Evolutionary conservation across 1,140 invertebrate genomes (phyloP).

Genomic region (Lordiphosa stackelbergi): DNA sequence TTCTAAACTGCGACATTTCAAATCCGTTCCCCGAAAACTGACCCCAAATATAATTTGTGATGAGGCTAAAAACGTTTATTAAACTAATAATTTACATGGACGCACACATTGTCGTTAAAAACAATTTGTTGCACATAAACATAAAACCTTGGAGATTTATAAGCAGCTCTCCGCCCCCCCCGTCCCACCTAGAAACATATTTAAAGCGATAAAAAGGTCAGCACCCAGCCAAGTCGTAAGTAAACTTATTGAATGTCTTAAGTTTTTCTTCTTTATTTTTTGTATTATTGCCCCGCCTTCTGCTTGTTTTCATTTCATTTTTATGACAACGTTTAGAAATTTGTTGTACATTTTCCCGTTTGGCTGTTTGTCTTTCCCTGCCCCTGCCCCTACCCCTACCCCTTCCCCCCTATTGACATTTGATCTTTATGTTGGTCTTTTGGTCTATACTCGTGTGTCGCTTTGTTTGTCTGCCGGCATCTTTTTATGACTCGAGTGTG

Average conservation of each 20-base stretch:
- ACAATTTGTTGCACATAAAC: constrained; percentile 57
- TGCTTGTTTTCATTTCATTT: constrained; percentile 74
- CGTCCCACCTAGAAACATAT: constrained; percentile 54
- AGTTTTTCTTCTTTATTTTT: constrained; percentile 40
- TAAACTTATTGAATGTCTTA: constrained; percentile 74
- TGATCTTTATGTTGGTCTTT: constrained; percentile 66
- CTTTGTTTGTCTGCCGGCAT: constrained; percentile 73
- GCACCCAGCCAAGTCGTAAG: constrained; percentile 26
- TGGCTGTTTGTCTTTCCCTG: constrained; percentile 55
- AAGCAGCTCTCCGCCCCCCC: constrained; percentile 11
- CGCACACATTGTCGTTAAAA: constrained; percentile 61
- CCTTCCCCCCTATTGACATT: constrained; percentile 57
- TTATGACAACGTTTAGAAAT: constrained; percentile 76
- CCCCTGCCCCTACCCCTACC: constrained; percentile 51
- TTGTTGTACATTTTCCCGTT: constrained; percentile 62
- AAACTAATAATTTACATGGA: constrained; percentile 73
- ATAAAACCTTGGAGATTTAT: constrained; percentile 59
- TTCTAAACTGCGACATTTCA: no score
- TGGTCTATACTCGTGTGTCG: constrained; percentile 51
- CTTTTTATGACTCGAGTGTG: constrained; percentile 74
- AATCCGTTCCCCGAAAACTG: no score
- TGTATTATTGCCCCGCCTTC: constrained; percentile 24
- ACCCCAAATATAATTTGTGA: constrained; percentile 29
- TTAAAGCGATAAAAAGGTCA: constrained; percentile 73
- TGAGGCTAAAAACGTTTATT: constrained; percentile 44